These are phyloP conservation scores for Gallinago solitaria DNA, from an alignment of 2,797 vertebrate genomes.

Conservation along the genomic window DNA sequence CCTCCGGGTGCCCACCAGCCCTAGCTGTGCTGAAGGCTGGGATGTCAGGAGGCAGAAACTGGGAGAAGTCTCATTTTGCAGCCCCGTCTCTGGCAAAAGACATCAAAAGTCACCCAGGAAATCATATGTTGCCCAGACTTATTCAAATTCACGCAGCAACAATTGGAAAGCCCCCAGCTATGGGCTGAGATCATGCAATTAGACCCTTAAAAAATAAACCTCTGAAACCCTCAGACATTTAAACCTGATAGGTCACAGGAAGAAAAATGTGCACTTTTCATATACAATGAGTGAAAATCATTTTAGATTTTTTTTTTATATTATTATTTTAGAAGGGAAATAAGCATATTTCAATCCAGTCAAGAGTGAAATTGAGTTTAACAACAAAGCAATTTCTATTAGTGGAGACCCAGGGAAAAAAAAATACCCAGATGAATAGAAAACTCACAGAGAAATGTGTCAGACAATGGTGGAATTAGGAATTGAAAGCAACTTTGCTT, in stretches of 20 bases:
- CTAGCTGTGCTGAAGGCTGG: background rate
- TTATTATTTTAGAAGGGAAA: constrained; percentile 57
- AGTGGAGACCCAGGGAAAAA: background rate
- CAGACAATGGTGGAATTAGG: background rate
- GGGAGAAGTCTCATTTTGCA: background rate
- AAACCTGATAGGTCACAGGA: background rate
- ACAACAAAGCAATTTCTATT: constrained; percentile 62
- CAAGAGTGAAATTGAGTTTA: constrained; percentile 71
- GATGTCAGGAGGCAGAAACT: background rate
- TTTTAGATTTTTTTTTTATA: constrained; percentile 26
- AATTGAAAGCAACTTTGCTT: background rate
- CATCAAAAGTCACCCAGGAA: background rate
- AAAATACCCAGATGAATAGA: background rate
- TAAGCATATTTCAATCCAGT: constrained; percentile 57
- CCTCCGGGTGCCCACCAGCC: background rate
- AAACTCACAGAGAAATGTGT: constrained; percentile 2
- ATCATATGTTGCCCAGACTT: background rate
- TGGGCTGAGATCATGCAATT: background rate
- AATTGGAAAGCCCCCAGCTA: background rate
- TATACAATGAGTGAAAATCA: background rate
- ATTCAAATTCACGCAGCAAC: background rate
- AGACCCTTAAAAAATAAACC: background rate
- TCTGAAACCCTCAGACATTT: background rate
- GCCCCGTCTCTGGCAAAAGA: background rate
- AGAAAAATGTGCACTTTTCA: constrained; percentile 6